Conservation (phyloP, 2,113 vertebrate species). For the Siniperca chuatsi region DNA sequence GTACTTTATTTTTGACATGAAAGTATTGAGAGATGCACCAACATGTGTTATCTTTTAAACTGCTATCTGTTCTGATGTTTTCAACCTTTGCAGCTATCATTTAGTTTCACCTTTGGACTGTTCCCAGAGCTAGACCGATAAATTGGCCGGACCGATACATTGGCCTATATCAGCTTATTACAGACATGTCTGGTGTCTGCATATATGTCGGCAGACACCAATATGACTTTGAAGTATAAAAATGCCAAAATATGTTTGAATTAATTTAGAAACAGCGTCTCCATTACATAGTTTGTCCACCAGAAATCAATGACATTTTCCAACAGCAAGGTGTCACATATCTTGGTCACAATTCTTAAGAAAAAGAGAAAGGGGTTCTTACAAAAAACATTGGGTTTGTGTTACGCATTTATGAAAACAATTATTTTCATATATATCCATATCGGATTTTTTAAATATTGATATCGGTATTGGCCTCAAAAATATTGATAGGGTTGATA, state of each 20-base stretch:
- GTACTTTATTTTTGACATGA: background rate
- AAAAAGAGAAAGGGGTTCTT: background rate
- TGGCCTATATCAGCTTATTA: background rate
- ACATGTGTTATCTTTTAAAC: background rate
- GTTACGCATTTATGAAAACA: background rate
- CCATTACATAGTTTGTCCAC: background rate
- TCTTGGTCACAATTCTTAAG: background rate
- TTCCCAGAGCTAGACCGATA: background rate
- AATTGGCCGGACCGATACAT: background rate
- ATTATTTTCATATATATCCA: background rate
- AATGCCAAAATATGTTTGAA: background rate
- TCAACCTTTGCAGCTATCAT: background rate
- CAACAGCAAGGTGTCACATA: too few relatives aligned
- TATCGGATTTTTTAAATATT: background rate
- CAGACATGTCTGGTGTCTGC: background rate
- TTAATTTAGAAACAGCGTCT: background rate
- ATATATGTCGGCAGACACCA: background rate
- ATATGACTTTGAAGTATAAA: background rate
- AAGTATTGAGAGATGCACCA: too few relatives aligned
- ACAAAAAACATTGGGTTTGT: too few relatives aligned
- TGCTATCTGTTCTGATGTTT: background rate
- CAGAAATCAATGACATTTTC: background rate
- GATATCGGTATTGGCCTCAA: background rate
- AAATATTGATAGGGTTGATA: too few relatives aligned
- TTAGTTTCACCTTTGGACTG: background rate